Base-by-base conservation (phyloP, 2,797 vertebrate species). In the Poliocrania exsul region DNA sequence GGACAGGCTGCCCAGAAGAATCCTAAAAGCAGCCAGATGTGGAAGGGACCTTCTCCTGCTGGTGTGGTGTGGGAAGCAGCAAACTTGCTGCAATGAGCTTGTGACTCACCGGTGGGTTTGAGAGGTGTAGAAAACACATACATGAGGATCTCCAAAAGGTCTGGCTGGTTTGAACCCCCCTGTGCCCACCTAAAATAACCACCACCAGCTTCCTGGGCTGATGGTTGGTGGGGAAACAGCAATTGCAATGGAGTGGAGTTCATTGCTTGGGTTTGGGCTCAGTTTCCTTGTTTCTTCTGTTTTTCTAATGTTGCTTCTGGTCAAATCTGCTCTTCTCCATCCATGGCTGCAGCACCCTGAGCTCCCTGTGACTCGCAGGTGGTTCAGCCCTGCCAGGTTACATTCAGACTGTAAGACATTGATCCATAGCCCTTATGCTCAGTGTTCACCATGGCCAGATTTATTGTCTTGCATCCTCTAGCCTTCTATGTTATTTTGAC, bases 381-480 rank as follows among this genome's bases (percentile, higher is more conserved):
- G 40, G 57, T 44, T 95, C 92, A 86, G 92, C 84, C 73, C 74
- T 37, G 46, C 46, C 31, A 49, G 56, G 67, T 71, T 61, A 20
- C 67, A 18, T 64, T 80, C 78, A 53, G 85, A 60, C 57, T 9
- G 16, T 75, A 40, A 89, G 70, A 66, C 81, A 42, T 35, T 18
- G 66, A 92, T 79, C 90, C 84, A 57, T 40, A 71, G 64, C 65
- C 65, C 64, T 74, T 50, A 21, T 47, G 78, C 74, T 95, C 31
- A 29, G 5, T 71, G 81, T 93, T 89, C 85, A 73, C 88, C 88
- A 70, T 40, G 47, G 78, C 82, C 80, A 83, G 86, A 88, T 88
- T 86, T 85, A 82, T 96, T 95, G 93, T 70, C 92, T 79, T 82
- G 72, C 96, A 95, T 96, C 88, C 88, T 95, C 92, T 9, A 83